Evolutionary conservation across 2,888 invertebrate genomes (phyloP).

Genomic region (Proisotoma minuta): DNA sequence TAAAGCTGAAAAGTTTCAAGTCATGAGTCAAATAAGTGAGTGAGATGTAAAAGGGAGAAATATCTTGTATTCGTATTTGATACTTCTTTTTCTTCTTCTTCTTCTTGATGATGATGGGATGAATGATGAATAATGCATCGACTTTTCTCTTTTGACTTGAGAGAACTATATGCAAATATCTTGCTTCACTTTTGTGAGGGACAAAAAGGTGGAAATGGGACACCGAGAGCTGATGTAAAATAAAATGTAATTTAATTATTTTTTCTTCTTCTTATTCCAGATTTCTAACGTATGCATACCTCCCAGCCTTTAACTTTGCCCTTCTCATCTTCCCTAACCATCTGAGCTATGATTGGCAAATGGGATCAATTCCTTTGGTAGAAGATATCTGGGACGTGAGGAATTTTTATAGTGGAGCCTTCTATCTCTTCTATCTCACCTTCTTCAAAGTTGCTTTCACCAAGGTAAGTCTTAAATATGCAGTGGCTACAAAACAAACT

Average conservation of each 20-base stretch:
- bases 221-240: too few species aligned
- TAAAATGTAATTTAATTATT: too few species aligned
- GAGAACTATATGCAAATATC: too few species aligned
- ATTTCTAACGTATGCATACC: slow-evolving; percentile 72
- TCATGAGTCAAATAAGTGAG: slow-evolving; percentile 16
- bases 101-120: too few species aligned
- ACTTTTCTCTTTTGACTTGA: too few species aligned
- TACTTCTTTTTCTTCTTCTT: too few species aligned
- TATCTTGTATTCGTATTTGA: too few species aligned
- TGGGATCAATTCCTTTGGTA: slow-evolving; percentile 78
- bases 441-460: slow-evolving; percentile 53
- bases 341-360: slow-evolving; percentile 84
- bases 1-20: too few species aligned
- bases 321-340: slow-evolving; percentile 69
- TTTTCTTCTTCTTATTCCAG: too few species aligned
- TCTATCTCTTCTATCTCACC: slow-evolving; percentile 60
- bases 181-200: too few species aligned
- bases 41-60: slow-evolving; percentile 2
- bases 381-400: slow-evolving; percentile 63
- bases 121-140: slow-evolving; percentile 34
- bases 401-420: slow-evolving; percentile 67
- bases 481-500: too few species aligned
- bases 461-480: slow-evolving; percentile 30
- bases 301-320: slow-evolving; percentile 79
- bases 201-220: too few species aligned